phyloP scores from a whole-genome alignment of 2,113 vertebrate genomes.

The Megaptera novaeangliae region DNA sequence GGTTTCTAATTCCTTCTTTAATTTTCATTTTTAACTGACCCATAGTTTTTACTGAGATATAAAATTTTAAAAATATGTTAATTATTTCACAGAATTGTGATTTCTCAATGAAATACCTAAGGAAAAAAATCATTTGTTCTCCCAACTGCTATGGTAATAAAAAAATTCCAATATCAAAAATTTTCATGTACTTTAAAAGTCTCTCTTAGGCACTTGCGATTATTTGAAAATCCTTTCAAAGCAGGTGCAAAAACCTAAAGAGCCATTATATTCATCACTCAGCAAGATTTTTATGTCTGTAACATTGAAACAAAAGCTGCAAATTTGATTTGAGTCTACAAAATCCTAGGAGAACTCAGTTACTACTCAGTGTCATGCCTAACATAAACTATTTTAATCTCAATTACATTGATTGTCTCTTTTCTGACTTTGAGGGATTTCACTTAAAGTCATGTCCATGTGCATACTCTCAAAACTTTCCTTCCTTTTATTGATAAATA shows the following conservation, averaged over 20 bases:
- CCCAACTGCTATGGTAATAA: not conserved
- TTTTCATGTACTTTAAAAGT: not conserved
- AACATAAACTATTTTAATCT: not conserved
- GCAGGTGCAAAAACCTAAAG: conserved; percentile 5
- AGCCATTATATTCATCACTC: conserved; percentile 21
- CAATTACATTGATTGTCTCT: not conserved
- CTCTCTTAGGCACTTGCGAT: not conserved
- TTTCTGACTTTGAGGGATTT: not conserved
- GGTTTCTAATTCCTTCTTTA: not conserved
- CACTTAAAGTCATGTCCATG: not conserved
- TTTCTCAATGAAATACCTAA: not conserved
- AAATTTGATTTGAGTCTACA: not conserved
- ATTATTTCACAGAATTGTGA: not conserved
- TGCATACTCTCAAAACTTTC: not conserved
- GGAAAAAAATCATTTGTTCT: not conserved
- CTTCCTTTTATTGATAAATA: not conserved
- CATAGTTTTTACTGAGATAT: not conserved
- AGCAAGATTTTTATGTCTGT: conserved; percentile 40
- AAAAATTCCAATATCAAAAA: not conserved
- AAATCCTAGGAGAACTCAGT: not conserved
- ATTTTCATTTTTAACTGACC: not conserved
- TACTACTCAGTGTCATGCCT: not conserved
- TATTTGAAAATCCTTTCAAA: conserved; percentile 47
- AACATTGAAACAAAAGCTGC: conserved; percentile 35
- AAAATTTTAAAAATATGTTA: not conserved